Percentiles rank a stretch among this genome's conserved stretches.
phyloP scores from a whole-genome alignment of 2,888 invertebrate genomes.

The Troglohyphantes excavatus region DNA sequence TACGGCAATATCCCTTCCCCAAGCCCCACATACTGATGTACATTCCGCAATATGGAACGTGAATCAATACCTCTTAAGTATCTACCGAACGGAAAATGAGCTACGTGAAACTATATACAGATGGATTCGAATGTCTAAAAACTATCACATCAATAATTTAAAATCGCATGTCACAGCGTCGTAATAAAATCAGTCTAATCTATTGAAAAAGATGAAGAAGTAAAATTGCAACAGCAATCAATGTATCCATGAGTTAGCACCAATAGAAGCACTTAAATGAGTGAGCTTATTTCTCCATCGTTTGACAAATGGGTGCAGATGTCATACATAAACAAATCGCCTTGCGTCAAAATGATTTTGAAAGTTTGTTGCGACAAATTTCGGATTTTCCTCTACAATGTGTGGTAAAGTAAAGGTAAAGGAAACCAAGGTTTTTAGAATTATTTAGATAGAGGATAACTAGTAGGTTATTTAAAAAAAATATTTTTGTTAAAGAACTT shows the following conservation, averaged over 20 bases:
- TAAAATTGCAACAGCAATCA: constrained; percentile 7
- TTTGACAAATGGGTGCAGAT: background rate
- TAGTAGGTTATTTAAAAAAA: too few species aligned
- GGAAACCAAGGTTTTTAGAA: too few species aligned
- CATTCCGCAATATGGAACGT: too few species aligned
- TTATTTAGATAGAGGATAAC: too few species aligned
- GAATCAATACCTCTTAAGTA: background rate
- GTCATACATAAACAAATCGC: background rate
- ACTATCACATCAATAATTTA: constrained; percentile 52
- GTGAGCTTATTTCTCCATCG: background rate
- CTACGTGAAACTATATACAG: constrained; percentile 52
- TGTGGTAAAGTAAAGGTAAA: too few species aligned
- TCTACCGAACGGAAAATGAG: background rate
- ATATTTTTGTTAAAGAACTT: too few species aligned
- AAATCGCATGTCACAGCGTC: constrained; percentile 3
- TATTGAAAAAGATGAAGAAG: constrained; percentile 16
- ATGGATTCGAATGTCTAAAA: constrained; percentile 14
- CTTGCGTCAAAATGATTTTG: background rate
- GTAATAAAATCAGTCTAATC: constrained; percentile 10
- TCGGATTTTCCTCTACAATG: too few species aligned
- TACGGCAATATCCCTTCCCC: too few species aligned
- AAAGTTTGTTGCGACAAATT: too few species aligned
- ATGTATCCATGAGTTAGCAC: constrained; percentile 45
- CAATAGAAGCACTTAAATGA: constrained; percentile 41
- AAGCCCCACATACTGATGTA: too few species aligned